phyloP scores from a whole-genome alignment of 2,113 vertebrate genomes.

The Engraulis encrasicolus region DNA sequence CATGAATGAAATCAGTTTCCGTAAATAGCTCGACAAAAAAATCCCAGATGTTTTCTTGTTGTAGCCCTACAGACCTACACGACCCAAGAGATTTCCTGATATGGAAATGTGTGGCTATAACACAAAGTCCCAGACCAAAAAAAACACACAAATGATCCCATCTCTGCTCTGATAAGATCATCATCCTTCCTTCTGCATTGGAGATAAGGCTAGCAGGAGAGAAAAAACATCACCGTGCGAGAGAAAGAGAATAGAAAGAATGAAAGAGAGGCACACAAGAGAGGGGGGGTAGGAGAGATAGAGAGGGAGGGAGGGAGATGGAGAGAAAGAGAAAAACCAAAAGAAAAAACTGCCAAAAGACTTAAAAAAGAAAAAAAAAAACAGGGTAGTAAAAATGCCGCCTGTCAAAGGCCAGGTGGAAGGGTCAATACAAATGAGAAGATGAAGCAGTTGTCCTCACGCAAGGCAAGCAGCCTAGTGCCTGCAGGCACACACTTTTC shows the following conservation, averaged over 20 bases:
- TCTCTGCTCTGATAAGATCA: neutral
- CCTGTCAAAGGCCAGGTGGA: slow-evolving; percentile 60
- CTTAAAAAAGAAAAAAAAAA: slow-evolving; percentile 37
- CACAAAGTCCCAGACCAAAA: slow-evolving; percentile 1
- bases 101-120: slow-evolving; percentile 5
- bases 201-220: neutral
- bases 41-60: neutral
- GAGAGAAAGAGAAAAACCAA: neutral
- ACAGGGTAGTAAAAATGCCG: slow-evolving; percentile 47
- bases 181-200: neutral
- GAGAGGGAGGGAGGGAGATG: too few species aligned
- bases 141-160: neutral
- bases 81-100: slow-evolving; percentile 1
- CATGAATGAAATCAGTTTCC: neutral
- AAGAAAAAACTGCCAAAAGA: slow-evolving; percentile 23
- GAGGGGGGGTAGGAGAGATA: too few species aligned
- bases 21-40: neutral
- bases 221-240: too few species aligned
- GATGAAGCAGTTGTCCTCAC: slow-evolving; percentile 71
- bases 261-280: too few species aligned
- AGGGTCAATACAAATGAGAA: slow-evolving; percentile 51
- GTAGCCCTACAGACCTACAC: neutral
- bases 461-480: slow-evolving; percentile 59
- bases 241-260: too few species aligned
- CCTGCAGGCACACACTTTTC: slow-evolving; percentile 56